phyloP scores from a whole-genome alignment of 1,140 invertebrate genomes.

The Leptinotarsa undecemlineata region DNA sequence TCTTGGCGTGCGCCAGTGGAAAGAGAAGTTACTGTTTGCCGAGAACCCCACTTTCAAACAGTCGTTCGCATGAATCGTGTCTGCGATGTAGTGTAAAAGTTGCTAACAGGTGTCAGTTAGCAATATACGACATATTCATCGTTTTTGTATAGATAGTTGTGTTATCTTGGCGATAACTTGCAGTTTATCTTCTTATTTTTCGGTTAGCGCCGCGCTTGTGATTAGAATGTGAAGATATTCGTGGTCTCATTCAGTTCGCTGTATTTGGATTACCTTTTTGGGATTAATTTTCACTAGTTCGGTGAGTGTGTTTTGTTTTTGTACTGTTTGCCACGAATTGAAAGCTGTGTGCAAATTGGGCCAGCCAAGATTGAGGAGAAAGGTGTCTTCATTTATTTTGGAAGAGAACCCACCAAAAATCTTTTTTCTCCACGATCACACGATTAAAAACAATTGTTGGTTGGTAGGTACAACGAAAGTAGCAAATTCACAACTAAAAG shows the following conservation, averaged over 20 bases:
- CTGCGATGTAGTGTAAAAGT: conserved; percentile 28
- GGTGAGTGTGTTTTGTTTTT: background rate
- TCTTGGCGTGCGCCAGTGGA: background rate
- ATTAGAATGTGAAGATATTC: background rate
- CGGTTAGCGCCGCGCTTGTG: background rate
- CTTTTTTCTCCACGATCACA: no score
- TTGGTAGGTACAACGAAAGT: no score
- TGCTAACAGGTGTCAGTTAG: conserved; percentile 34
- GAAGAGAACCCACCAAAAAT: no score
- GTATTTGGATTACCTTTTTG: background rate
- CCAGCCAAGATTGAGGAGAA: background rate
- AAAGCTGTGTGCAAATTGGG: conserved; percentile 1
- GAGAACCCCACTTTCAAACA: conserved; percentile 30
- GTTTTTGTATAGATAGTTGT: conserved; percentile 25
- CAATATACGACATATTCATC: conserved; percentile 20
- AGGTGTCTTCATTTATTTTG: background rate
- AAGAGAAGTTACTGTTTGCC: conserved; percentile 14
- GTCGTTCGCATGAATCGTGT: conserved; percentile 32
- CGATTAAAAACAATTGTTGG: no score
- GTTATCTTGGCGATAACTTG: conserved; percentile 16
- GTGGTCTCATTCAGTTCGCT: background rate
- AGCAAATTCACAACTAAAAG: no score
- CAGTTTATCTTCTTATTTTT: conserved; percentile 7
- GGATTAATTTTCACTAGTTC: background rate
- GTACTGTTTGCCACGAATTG: background rate